Evolutionary conservation across 2,888 invertebrate genomes (phyloP).

Genomic region (Patella depressa): DNA sequence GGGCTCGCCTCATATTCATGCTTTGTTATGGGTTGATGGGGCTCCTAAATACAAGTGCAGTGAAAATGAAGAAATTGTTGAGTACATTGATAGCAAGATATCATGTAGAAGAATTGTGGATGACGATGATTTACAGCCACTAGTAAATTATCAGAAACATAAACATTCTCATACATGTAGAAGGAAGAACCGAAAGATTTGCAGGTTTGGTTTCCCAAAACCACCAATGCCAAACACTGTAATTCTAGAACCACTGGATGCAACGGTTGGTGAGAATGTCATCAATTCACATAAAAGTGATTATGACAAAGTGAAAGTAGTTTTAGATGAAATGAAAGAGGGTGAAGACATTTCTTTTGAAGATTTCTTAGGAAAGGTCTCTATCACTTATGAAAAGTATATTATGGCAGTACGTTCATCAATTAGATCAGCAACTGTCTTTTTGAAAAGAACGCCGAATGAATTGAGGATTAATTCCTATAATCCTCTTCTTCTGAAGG

Average conservation of each 20-base stretch:
- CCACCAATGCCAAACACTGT: slow-evolving; percentile 12
- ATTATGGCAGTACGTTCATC: too few relatives aligned
- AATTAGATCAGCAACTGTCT: not conserved
- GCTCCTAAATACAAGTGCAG: too few relatives aligned
- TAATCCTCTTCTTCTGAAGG: not conserved
- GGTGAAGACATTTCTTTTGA: not conserved
- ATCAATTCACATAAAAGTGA: not conserved
- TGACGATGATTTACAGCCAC: too few relatives aligned
- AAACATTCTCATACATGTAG: too few relatives aligned
- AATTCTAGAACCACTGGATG: not conserved
- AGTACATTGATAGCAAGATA: too few relatives aligned
- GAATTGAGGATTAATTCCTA: slow-evolving; percentile 11
- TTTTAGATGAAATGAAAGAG: not conserved
- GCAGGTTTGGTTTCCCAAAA: slow-evolving; percentile 31
- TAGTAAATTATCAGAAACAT: too few relatives aligned
- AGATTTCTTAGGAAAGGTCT: not conserved
- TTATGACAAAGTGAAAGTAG: not conserved
- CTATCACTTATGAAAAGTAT: not conserved
- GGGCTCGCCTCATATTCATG: slow-evolving; percentile 48
- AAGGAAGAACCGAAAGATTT: too few relatives aligned
- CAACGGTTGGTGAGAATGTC: not conserved
- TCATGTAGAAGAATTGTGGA: too few relatives aligned
- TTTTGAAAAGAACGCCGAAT: slow-evolving; percentile 1
- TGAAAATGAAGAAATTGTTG: too few relatives aligned
- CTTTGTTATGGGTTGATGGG: too few relatives aligned